Percentiles rank a stretch among this genome's conserved stretches.
Conservation (phyloP, 2,113 vertebrate species). For the Sphyrna mokarran region DNA sequence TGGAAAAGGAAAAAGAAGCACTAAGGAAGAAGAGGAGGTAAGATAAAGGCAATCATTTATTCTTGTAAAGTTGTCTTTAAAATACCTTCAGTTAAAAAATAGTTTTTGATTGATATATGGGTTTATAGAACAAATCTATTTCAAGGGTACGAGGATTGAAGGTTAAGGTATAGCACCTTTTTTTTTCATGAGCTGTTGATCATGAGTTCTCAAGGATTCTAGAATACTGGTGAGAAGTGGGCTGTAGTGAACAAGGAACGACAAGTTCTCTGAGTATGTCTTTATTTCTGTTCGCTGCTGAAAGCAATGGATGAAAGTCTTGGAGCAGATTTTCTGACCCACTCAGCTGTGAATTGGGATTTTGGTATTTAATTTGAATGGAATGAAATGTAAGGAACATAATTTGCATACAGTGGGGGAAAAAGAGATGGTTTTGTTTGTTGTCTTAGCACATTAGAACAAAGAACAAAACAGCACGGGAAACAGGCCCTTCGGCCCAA, state of each 20-base stretch:
- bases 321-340: neutral
- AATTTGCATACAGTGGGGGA: neutral
- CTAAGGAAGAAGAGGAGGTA: neutral
- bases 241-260: neutral
- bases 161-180: neutral
- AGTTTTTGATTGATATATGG: neutral
- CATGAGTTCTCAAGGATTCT: neutral
- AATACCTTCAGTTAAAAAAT: neutral
- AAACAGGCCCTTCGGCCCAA: too few species aligned
- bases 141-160: neutral
- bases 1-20: slow-evolving; percentile 24
- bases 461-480: too few species aligned
- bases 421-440: neutral
- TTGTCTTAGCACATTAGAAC: neutral
- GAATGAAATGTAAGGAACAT: neutral
- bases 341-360: neutral
- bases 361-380: neutral
- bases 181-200: neutral
- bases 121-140: neutral
- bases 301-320: neutral
- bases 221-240: neutral
- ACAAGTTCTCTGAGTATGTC: neutral
- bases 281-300: neutral
- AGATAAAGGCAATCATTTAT: neutral
- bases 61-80: neutral